A percentile compares a stretch with the other conserved stretches of the same genome.
phyloP scores from a whole-genome alignment of 2,888 invertebrate genomes.

The Criorhina ranunculi region DNA sequence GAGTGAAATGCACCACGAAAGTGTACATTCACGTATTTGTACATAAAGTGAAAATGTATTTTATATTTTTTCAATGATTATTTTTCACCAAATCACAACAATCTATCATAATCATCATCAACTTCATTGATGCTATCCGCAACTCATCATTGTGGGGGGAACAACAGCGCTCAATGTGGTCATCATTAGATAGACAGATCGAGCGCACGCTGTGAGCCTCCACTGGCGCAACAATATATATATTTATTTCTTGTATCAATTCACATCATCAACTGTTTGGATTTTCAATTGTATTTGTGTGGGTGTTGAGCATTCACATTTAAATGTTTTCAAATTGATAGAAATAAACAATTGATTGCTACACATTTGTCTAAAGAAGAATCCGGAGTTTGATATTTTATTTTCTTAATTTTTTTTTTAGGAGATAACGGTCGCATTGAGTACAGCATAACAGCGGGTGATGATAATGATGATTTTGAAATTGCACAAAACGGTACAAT shows the following conservation, averaged over 20 bases:
- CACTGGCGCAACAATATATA: conserved; percentile 12
- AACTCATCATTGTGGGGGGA: neutral
- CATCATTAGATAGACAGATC: conserved; percentile 47
- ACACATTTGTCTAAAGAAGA: conserved; percentile 32
- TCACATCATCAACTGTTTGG: neutral
- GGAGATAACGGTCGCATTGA: conserved; percentile 93
- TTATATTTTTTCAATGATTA: conserved; percentile 46
- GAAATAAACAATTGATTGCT: conserved; percentile 50
- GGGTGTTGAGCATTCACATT: conserved; percentile 39
- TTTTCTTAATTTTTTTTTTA: conserved; percentile 82
- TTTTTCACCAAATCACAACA: conserved; percentile 55
- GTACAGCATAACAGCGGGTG: conserved; percentile 93
- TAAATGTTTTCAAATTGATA: conserved; percentile 43
- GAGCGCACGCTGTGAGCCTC: conserved; percentile 20
- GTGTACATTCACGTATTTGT: conserved; percentile 15
- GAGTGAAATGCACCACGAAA: conserved; percentile 40
- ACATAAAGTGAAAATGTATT: conserved; percentile 22
- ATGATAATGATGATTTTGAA: conserved; percentile 91
- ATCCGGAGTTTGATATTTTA: conserved; percentile 38
- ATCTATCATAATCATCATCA: conserved; percentile 67
- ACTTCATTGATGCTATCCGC: conserved; percentile 47
- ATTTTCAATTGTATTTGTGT: conserved; percentile 14
- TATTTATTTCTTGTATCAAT: too few species aligned
- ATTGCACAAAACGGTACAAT: conserved; percentile 94
- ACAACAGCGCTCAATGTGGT: conserved; percentile 47